Evolutionary conservation across 2,888 invertebrate genomes (phyloP).

Genomic region (Stictocephala bisonia): DNA sequence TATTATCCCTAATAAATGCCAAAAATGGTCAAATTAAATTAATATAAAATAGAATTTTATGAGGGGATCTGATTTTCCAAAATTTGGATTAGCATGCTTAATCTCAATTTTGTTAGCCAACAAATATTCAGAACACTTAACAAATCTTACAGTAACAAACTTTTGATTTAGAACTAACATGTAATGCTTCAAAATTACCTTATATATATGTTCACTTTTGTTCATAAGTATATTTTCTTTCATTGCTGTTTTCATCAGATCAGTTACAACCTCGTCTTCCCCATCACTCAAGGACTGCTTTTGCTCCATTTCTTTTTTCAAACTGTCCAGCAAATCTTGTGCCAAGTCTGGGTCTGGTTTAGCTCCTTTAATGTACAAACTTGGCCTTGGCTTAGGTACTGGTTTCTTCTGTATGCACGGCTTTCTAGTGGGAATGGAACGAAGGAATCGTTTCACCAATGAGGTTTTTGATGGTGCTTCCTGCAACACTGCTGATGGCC

Average conservation of each 20-base stretch:
- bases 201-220: slow-evolving; percentile 41
- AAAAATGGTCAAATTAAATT: background rate
- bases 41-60: too few relatives aligned
- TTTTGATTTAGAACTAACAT: too few relatives aligned
- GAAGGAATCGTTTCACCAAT: slow-evolving; percentile 45
- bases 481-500: slow-evolving; percentile 34
- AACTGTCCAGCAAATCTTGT: slow-evolving; percentile 25
- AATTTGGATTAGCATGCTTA: too few relatives aligned
- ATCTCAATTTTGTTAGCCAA: too few relatives aligned
- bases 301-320: slow-evolving; percentile 39
- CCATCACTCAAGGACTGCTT: background rate
- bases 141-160: too few relatives aligned
- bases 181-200: too few relatives aligned
- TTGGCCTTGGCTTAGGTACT: background rate
- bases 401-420: slow-evolving; percentile 31
- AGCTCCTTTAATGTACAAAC: slow-evolving; percentile 32
- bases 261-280: slow-evolving; percentile 25
- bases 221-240: slow-evolving; percentile 1
- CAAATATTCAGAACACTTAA: too few relatives aligned
- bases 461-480: slow-evolving; percentile 49
- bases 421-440: slow-evolving; percentile 44
- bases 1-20: too few relatives aligned
- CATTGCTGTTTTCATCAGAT: slow-evolving; percentile 16
- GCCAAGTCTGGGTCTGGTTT: slow-evolving; percentile 37
- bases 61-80: too few relatives aligned